Evolutionary conservation across 2,888 invertebrate species (phyloP), one percentile per base, ranked within the genome.

Genomic region (Drosophila fulvimacula): DNA sequence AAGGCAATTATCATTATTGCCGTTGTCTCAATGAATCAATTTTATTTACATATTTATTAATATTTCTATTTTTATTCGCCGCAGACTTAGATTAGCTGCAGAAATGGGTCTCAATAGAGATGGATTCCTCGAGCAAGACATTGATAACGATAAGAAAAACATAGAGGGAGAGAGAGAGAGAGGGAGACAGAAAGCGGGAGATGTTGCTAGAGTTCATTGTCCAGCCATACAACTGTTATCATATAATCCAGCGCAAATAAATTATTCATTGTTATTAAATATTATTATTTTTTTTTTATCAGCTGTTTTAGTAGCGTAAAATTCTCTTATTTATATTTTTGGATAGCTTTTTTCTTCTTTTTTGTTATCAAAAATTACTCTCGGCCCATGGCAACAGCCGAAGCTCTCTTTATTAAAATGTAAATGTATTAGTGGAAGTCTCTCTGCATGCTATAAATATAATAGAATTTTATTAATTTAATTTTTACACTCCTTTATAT

Each of bases 21-120:
- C 46, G 34, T 34, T 46, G 30, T 17, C 32, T 51, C 69, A 79
- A 66, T 70, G 73, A 79, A 80, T 64, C 73, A 10, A n/a, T 70
- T 66, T 65, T 11, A 56, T 30, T 55, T n/a, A 11, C 17, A 27
- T 27, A 51, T 62, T 69, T 27, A 19, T 41, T 24, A 46, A 21
- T 19, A 19, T 19, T 41, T 36, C 19, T n/a, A 21, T 38, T n/a
- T 36, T 7, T 15, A 10, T 46, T 24, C 6, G 17, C 9, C 6
- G 6, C 17, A 6, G 19, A 32, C 19, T 21, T 21, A 52, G 64
- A 79, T 76, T 56, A 69, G 69, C 58, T 27, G 0, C 24, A 11
- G 5, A 52, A 52, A 44, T 38, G 24, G 38, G 64, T 30, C 63
- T 30, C n/a, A 19, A 19, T 0, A 3, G 21, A 19, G 11, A 69